Evolutionary conservation across 2,888 invertebrate genomes (phyloP), one percentile per base, ranked within the genome.

Genomic region (Schrankia costaestrigalis): DNA sequence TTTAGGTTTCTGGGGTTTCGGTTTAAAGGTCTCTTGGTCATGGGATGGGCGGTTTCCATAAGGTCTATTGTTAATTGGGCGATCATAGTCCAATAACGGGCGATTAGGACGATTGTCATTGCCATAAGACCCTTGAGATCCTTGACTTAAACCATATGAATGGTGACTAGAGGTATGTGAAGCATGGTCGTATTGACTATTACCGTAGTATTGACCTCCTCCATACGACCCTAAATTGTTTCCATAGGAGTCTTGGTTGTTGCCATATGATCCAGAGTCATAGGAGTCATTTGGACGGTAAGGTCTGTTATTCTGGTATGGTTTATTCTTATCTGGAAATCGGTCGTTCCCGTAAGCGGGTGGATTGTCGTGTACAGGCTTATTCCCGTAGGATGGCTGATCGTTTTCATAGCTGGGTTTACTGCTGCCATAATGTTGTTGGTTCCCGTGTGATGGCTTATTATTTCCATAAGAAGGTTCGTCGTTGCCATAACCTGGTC

Each of bases 1-100:
- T 23, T 51, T 56, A 3, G 53, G 56, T 7, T 50, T 56, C 21
- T 28, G 29, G 0, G 46, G 46, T 19, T 56, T 43, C 18, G 18
- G 25, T 3, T 23, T 11, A 11, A 11, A 23, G 13, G 31, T 18
- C 1, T 12, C 13, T 13, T 25, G 25, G 14, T 25, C 25, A 9
- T 25, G 10, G 12, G 4, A n/a, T 25, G 25, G 25, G 4, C 25
- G 25, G 13, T 8, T 25, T 7, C 25, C 25, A 25, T 25, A 25
- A 1, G 13, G 5, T n/a, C 13, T 12, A n/a, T 28, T 8, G 4
- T 17, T 7, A 17, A 31, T 18, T 6, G 10, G 5, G 1, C n/a
- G n/a, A n/a, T n/a, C n/a, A n/a, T n/a, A n/a, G n/a, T n/a, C n/a
- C n/a, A n/a, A n/a, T n/a, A n/a, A n/a, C n/a, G n/a, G n/a, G n/a